These are phyloP conservation scores for Troides oblongomaculatus DNA, from an alignment of 2,888 invertebrate genomes.

Conservation along the genomic window DNA sequence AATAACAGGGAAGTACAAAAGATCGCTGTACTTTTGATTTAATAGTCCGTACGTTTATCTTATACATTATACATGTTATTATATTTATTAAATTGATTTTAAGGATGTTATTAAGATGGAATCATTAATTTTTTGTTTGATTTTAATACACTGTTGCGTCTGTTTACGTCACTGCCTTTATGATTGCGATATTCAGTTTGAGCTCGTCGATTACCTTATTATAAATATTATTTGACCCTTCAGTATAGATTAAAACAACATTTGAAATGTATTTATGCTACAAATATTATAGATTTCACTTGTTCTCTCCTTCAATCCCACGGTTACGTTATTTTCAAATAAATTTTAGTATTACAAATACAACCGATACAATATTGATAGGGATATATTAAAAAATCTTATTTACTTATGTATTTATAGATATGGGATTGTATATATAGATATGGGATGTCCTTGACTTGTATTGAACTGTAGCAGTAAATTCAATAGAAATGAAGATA, in stretches of 20 bases:
- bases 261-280: neutral
- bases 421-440: no score
- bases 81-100: neutral
- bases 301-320: neutral
- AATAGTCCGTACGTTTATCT: neutral
- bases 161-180: constrained; percentile 34
- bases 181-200: constrained; percentile 49
- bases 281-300: neutral
- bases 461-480: neutral
- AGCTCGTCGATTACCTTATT: constrained; percentile 50
- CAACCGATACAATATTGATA: neutral
- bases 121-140: constrained; percentile 6
- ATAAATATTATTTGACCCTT: constrained; percentile 10
- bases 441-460: constrained; percentile 2
- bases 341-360: neutral
- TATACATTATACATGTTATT: neutral
- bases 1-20: neutral
- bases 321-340: no score
- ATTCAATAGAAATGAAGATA: neutral
- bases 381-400: neutral
- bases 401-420: no score
- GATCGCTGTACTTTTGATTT: neutral
- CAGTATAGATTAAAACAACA: neutral
- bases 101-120: neutral
- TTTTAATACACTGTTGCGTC: neutral